Conservation (phyloP, 2,113 vertebrate species). For the Oryzias celebensis region DNA sequence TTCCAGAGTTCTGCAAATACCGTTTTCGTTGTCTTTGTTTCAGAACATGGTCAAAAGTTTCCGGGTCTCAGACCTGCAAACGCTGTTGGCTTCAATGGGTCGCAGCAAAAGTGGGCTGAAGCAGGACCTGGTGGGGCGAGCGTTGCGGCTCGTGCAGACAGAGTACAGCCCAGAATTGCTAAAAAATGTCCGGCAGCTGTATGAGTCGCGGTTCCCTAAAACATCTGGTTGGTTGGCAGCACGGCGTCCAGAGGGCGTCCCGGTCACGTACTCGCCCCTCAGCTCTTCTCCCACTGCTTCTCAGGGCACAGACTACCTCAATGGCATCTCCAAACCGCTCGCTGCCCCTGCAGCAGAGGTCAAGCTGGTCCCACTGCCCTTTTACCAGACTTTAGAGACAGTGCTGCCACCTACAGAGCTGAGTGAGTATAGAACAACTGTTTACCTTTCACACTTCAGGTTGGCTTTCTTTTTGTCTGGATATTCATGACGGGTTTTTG, state of each 20-base stretch:
- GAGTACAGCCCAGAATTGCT: conserved; percentile 97
- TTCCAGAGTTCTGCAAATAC: not conserved
- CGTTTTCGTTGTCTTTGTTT: conserved; percentile 17
- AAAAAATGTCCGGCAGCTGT: conserved; percentile 96
- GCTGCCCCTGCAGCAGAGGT: conserved; percentile 81
- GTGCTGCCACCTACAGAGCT: conserved; percentile 92
- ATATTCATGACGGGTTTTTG: not conserved
- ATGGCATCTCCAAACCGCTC: conserved; percentile 85
- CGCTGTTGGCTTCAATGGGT: conserved; percentile 95
- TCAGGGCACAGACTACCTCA: conserved; percentile 92
- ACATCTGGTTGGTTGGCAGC: conserved; percentile 74
- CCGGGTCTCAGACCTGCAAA: conserved; percentile 98
- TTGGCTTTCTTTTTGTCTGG: not conserved
- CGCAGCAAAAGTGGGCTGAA: conserved; percentile 98
- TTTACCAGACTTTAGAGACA: conserved; percentile 94
- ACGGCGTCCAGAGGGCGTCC: conserved; percentile 80
- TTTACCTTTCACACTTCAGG: not conserved
- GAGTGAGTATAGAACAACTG: conserved; percentile 77
- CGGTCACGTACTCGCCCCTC: conserved; percentile 79
- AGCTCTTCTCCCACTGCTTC: conserved; percentile 74
- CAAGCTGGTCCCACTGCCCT: conserved; percentile 92
- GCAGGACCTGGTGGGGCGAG: conserved; percentile 95
- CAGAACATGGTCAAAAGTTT: conserved; percentile 99
- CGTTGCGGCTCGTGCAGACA: conserved; percentile 92
- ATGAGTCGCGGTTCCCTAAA: conserved; percentile 93